Conservation (phyloP, 2,797 vertebrate genomes). For the Catamblyrhynchus diadema region DNA sequence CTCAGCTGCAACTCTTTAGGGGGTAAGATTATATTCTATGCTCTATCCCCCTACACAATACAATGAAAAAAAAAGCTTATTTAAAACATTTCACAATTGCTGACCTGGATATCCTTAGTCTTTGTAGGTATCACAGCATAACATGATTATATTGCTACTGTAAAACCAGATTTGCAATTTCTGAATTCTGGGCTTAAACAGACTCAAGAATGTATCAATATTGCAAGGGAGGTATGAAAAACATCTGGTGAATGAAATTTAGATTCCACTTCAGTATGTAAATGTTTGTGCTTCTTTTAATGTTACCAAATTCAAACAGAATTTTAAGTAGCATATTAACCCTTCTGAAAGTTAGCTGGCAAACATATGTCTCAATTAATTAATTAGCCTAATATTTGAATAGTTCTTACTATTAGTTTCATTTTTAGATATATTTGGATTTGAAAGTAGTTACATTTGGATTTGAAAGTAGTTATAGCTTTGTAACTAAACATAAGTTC, state of each 20-base stretch:
- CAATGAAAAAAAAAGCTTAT: neutral
- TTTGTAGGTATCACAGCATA: neutral
- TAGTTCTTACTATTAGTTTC: neutral
- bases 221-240: neutral
- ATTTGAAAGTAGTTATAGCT: neutral
- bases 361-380: neutral
- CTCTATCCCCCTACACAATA: neutral
- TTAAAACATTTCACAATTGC: neutral
- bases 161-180: neutral
- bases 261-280: neutral
- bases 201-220: neutral
- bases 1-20: no score
- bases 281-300: neutral
- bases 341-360: neutral
- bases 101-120: neutral
- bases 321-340: neutral
- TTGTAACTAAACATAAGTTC: neutral
- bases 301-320: neutral
- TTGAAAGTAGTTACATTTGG: neutral
- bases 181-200: neutral
- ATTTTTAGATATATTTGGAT: neutral
- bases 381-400: neutral
- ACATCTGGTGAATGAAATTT: neutral
- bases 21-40: no score
- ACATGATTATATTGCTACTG: neutral